Evolutionary conservation across 2,797 vertebrate genomes (phyloP).

Genomic region (Tamandua tetradactyla): DNA sequence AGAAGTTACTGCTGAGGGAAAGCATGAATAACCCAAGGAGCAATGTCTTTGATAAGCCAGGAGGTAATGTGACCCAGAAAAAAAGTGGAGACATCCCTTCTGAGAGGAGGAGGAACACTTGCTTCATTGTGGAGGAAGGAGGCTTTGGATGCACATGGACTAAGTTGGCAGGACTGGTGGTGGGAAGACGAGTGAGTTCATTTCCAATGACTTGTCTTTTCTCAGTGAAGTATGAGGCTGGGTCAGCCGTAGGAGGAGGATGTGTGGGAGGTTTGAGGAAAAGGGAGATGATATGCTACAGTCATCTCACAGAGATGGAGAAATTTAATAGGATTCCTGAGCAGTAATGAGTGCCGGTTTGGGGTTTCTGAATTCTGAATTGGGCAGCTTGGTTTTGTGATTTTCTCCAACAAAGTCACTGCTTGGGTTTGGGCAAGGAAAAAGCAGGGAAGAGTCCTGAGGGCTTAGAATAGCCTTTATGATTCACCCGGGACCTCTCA

Average conservation of each 20-base stretch:
- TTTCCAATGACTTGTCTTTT: constrained; percentile 71
- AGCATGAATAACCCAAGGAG: background rate
- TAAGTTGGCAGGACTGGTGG: constrained; percentile 9
- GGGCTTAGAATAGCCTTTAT: constrained; percentile 59
- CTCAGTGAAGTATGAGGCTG: constrained; percentile 75
- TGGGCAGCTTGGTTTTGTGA: constrained; percentile 66
- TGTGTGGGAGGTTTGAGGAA: constrained; percentile 69
- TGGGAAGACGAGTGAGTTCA: constrained; percentile 66
- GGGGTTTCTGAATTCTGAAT: constrained; percentile 67
- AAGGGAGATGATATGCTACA: constrained; percentile 64
- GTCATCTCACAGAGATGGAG: constrained; percentile 64
- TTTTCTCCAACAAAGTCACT: constrained; percentile 47
- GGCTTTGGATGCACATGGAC: background rate
- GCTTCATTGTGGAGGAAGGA: background rate
- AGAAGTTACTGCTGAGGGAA: background rate
- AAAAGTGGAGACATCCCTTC: background rate
- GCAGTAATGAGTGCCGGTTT: background rate
- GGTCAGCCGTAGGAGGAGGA: constrained; percentile 66
- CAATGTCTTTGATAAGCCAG: background rate
- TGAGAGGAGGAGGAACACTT: background rate
- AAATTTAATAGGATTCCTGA: constrained; percentile 58
- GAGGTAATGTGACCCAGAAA: background rate
- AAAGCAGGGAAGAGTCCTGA: constrained; percentile 35
- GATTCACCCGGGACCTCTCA: constrained; percentile 58
- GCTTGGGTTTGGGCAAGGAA: constrained; percentile 41